These are phyloP conservation scores for Harpagoxenus sublaevis DNA, from an alignment of 2,888 invertebrate genomes.

Conservation along the genomic window DNA sequence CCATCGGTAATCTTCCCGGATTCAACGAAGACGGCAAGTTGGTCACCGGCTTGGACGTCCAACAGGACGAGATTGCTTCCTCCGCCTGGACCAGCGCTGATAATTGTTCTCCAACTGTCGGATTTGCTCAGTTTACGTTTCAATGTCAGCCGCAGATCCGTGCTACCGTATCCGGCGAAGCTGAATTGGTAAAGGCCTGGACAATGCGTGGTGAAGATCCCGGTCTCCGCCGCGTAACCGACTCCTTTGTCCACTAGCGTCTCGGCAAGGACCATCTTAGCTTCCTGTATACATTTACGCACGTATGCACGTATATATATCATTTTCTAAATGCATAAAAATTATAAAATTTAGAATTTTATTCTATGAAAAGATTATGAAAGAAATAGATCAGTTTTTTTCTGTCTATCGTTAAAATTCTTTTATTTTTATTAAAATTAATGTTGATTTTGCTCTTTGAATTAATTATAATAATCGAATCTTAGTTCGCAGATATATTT, in stretches of 20 bases:
- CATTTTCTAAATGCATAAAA: background rate
- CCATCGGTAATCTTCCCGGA: conserved; percentile 80
- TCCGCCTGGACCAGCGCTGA: conserved; percentile 80
- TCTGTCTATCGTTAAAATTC: background rate
- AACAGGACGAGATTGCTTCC: conserved; percentile 84
- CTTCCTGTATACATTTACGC: conserved; percentile 45
- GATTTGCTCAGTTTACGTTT: conserved; percentile 81
- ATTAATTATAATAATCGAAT: background rate
- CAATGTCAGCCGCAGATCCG: conserved; percentile 80
- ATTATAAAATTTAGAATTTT: background rate
- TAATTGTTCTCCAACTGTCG: conserved; percentile 79
- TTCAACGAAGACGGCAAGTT: conserved; percentile 84
- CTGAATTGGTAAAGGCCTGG: conserved; percentile 87
- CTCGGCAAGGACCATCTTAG: conserved; percentile 72
- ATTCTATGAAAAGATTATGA: background rate
- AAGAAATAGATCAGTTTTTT: background rate
- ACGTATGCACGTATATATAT: background rate
- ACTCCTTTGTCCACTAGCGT: conserved; percentile 86
- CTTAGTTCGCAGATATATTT: background rate
- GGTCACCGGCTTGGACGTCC: conserved; percentile 85
- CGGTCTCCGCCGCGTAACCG: conserved; percentile 85
- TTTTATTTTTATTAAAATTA: background rate
- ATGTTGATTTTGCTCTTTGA: background rate
- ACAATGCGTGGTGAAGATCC: conserved; percentile 86
- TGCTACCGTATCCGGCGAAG: conserved; percentile 85